phyloP scores from a whole-genome alignment of 2,113 vertebrate species.

The Bothrops jararaca region DNA sequence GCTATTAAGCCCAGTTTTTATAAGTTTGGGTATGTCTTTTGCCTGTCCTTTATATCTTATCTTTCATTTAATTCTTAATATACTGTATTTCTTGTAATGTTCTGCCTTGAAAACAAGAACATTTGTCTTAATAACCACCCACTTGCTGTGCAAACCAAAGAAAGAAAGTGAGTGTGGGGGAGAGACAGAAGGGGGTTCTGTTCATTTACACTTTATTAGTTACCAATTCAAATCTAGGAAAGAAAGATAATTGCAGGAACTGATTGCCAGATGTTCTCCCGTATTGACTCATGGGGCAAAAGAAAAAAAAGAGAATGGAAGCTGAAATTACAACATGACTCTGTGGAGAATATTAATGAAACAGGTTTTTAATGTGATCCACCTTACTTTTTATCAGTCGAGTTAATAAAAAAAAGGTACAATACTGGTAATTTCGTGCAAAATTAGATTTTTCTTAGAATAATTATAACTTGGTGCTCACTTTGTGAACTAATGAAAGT shows the following conservation, averaged over 20 bases:
- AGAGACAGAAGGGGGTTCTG: conserved; percentile 42
- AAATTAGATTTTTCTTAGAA: conserved; percentile 39
- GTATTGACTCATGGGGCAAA: conserved; percentile 67
- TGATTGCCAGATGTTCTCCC: conserved; percentile 64
- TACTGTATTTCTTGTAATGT: conserved; percentile 35
- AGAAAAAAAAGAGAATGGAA: conserved; percentile 51
- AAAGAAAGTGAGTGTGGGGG: not conserved
- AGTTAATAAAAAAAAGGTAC: conserved; percentile 46
- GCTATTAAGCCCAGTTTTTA: not conserved
- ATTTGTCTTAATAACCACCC: conserved; percentile 39
- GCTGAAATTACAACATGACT: conserved; percentile 58
- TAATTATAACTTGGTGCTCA: conserved; percentile 29
- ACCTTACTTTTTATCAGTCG: conserved; percentile 52
- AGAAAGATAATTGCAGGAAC: conserved; percentile 65
- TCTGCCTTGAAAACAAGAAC: conserved; percentile 36
- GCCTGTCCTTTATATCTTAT: not conserved
- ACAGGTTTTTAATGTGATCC: conserved; percentile 56
- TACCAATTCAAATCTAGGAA: conserved; percentile 61
- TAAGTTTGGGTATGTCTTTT: not conserved
- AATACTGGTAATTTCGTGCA: conserved; percentile 45
- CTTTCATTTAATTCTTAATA: not conserved
- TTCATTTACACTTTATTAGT: conserved; percentile 67
- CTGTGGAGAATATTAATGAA: conserved; percentile 66
- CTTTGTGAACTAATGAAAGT: conserved; percentile 43
- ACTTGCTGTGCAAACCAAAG: conserved; percentile 33